phyloP scores from a whole-genome alignment of 2,797 vertebrate genomes.

The Tapera naevia region DNA sequence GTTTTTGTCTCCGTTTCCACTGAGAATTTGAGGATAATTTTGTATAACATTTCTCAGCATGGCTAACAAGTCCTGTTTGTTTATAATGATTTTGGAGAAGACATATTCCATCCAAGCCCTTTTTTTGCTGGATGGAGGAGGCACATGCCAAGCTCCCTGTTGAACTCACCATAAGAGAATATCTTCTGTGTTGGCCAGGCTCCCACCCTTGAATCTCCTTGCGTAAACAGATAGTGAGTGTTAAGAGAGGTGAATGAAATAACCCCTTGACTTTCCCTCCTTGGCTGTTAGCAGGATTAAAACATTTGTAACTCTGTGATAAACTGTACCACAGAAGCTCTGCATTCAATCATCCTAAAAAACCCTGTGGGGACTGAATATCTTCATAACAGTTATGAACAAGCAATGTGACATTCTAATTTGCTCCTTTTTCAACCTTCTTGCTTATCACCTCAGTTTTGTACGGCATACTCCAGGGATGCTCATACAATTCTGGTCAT shows the following conservation, averaged over 20 bases:
- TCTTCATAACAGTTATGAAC: neutral
- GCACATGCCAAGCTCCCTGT: neutral
- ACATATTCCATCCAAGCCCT: neutral
- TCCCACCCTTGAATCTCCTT: neutral
- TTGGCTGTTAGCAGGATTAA: neutral
- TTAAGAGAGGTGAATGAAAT: neutral
- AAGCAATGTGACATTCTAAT: neutral
- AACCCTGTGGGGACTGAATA: neutral
- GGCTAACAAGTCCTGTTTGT: neutral
- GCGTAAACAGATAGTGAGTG: neutral
- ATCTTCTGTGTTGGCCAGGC: neutral
- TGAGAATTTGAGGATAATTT: neutral
- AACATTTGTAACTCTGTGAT: neutral
- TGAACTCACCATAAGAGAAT: fast-evolving
- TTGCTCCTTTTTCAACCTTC: neutral
- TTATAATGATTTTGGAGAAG: neutral
- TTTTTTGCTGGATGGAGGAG: neutral
- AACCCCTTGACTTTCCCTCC: neutral
- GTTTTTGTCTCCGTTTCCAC: neutral
- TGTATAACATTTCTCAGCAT: neutral
- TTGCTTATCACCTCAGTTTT: neutral
- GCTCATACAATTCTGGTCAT: neutral
- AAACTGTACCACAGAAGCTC: neutral
- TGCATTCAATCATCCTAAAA: neutral
- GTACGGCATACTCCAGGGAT: neutral